A percentile compares a stretch with the other conserved stretches of the same genome.
Evolutionary conservation across 2,888 invertebrate species (phyloP).

Genomic region (Brachynemurus nebulosus): DNA sequence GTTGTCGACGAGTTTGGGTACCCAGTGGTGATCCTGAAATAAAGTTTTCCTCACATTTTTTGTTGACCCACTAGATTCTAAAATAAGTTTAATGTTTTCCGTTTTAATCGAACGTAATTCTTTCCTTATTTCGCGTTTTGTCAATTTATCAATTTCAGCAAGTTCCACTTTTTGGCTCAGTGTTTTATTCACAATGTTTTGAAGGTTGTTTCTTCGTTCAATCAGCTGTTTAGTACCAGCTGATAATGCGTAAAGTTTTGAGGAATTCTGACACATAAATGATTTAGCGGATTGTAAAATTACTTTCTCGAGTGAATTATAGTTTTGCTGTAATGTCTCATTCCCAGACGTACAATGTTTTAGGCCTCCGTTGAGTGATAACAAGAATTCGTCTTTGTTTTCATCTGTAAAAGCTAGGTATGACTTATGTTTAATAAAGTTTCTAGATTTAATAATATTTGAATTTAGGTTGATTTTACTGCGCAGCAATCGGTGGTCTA

Average conservation of each 20-base stretch:
- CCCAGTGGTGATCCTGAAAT: too few relatives aligned
- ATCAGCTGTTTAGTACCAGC: background rate
- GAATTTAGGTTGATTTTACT: background rate
- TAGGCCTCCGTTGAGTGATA: background rate
- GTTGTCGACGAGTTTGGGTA: too few relatives aligned
- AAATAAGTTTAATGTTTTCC: too few relatives aligned
- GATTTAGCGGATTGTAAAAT: background rate
- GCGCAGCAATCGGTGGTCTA: too few relatives aligned
- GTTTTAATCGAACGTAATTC: too few relatives aligned
- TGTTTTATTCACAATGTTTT: background rate
- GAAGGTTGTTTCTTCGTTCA: background rate
- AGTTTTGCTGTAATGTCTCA: background rate
- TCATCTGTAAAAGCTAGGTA: too few relatives aligned
- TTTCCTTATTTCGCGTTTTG: too few relatives aligned
- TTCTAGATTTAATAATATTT: background rate
- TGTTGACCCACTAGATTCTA: too few relatives aligned
- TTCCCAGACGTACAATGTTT: background rate
- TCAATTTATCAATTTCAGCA: too few relatives aligned
- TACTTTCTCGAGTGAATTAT: background rate
- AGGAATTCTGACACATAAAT: background rate
- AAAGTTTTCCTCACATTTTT: too few relatives aligned
- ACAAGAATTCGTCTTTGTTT: background rate
- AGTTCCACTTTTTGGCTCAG: too few relatives aligned
- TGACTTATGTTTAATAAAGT: background rate
- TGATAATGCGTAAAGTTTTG: background rate